Conservation (phyloP, 35 echinoderm and acorn worm species). For the Heliocidaris tuberculata region DNA sequence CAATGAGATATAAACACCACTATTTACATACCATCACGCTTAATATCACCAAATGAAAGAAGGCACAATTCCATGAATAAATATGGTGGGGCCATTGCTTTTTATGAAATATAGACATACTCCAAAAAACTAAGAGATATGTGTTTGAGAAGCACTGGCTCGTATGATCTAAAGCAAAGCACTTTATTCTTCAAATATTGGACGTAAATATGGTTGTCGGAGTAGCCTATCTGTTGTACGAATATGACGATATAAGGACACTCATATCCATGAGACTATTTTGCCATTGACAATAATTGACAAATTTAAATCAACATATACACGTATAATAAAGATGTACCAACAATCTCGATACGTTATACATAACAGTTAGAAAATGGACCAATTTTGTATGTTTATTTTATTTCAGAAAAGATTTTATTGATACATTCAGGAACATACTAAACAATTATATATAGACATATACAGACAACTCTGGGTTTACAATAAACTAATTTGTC, state of each 20-base stretch:
- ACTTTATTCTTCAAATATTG: constrained; percentile 27
- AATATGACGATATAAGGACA: neutral
- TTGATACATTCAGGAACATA: too few relatives aligned
- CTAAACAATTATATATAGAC: too few relatives aligned
- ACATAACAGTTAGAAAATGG: too few relatives aligned
- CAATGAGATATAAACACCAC: neutral
- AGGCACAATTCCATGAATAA: constrained; percentile 33
- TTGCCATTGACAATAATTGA: neutral
- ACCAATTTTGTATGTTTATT: too few relatives aligned
- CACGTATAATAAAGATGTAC: too few relatives aligned
- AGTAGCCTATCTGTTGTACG: neutral
- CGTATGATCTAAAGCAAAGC: constrained; percentile 23
- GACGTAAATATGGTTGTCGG: neutral
- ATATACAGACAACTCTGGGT: too few relatives aligned
- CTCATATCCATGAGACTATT: neutral
- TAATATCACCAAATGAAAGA: constrained; percentile 41
- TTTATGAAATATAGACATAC: constrained; percentile 1
- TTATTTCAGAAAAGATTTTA: too few relatives aligned
- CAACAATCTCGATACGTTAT: too few relatives aligned
- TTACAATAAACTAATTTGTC: too few relatives aligned
- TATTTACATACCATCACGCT: constrained; percentile 34
- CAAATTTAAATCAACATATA: too few relatives aligned
- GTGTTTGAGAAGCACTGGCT: constrained; percentile 13
- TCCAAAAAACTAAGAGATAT: neutral
- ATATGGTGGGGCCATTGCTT: neutral